These are phyloP conservation scores for Cosmorhoe ocellata DNA, from an alignment of 2,888 invertebrate species.

Conservation along the genomic window DNA sequence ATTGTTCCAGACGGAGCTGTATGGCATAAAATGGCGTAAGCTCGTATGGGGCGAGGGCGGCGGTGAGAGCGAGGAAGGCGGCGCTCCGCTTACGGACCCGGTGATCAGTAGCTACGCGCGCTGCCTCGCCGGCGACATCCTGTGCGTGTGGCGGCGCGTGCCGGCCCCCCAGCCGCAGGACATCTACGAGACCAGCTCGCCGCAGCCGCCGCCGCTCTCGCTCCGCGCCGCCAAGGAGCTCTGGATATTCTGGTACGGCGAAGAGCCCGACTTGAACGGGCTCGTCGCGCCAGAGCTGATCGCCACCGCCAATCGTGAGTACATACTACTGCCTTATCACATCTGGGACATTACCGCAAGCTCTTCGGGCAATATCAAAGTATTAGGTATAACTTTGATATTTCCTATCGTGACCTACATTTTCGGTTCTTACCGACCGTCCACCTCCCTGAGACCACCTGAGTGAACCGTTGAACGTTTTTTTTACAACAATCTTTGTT, in stretches of 20 bases:
- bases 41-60: conserved; percentile 90
- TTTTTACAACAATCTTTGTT: no score
- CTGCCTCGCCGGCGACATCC: conserved; percentile 95
- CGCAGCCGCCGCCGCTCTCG: conserved; percentile 87
- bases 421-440: no score
- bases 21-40: conserved; percentile 99
- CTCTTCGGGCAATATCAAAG: no score
- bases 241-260: conserved; percentile 99
- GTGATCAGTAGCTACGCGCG: conserved; percentile 95
- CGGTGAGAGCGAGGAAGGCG: conserved; percentile 75
- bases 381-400: no score
- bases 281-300: conserved; percentile 93
- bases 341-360: no score
- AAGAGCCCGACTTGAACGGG: conserved; percentile 94
- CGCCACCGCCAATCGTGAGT: conserved; percentile 91
- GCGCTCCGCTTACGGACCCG: conserved; percentile 93
- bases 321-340: conserved; percentile 15
- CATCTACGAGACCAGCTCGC: conserved; percentile 78
- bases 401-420: no score
- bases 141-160: conserved; percentile 98
- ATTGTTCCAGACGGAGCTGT: conserved; percentile 95
- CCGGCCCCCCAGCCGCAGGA: conserved; percentile 78
- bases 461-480: no score
- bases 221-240: conserved; percentile 96
- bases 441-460: no score